Base-by-base conservation (phyloP, 2,797 vertebrate species). In the Mallotus villosus region DNA sequence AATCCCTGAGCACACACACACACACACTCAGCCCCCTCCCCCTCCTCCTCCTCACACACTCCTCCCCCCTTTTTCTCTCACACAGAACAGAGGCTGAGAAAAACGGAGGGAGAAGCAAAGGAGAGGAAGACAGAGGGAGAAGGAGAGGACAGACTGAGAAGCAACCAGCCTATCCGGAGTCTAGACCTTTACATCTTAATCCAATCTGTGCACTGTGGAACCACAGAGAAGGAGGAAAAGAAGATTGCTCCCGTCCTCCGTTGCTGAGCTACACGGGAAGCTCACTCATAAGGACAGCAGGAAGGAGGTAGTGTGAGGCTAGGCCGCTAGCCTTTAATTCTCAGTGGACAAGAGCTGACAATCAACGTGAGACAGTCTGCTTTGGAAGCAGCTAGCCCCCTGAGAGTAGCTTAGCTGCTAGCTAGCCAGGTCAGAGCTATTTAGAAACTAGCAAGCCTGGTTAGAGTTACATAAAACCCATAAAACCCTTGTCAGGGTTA, bases 241-340 rank as follows among this genome's bases (percentile, higher is more conserved):
- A 74, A 83, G 76, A 63, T 81, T 46, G 22, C 68, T 78, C 75
- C 73, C 70, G 67, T 53, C 81, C 80, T 81, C 80, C 81, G 85
- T 75, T 5, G 51, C 51, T 76, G 68, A 81, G 81, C 83, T 74
- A 75, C 21, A 63, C 41, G 78, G 81, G 68, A 84, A 85, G 80
- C 67, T 55, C 63, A 58, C 32, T 29, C 70, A 74, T 72, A 75
- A 71, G 53, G 64, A 71, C 2, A 62, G 58, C 70, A 68, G 79
- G 81, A 84, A 78, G 84, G 80, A 82, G 70, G 74, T 62, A 76
- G 63, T 78, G 73, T 70, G 74, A 78, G 78, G 76, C 80, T 87
- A 88, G 91, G 89, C 91, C 89, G 78, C 91, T 78, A 89, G 86
- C 86, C 86, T 86, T 87, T 88, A 86, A 82, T 88, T 88, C 86